A percentile compares a stretch with the other conserved stretches of the same genome.
Conservation (phyloP, 2,797 vertebrate genomes). For the Pseudotriccus pelzelni region DNA sequence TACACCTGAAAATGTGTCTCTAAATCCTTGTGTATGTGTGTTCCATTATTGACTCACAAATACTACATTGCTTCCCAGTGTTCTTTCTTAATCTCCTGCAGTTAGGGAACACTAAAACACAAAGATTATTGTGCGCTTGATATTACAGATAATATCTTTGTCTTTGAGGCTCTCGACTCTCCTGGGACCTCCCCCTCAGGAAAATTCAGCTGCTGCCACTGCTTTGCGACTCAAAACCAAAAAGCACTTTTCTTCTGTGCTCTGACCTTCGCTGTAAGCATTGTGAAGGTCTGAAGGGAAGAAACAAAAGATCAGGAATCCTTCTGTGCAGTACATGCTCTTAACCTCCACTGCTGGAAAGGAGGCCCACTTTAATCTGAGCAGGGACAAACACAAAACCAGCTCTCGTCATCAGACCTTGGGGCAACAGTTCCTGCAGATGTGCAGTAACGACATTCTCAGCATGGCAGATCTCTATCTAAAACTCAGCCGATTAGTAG, state of each 20-base stretch:
- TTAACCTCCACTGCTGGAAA: constrained; percentile 37
- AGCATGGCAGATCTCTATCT: background rate
- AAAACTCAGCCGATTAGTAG: background rate
- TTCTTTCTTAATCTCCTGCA: constrained; percentile 2
- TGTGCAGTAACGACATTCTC: constrained; percentile 3
- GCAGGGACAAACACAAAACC: constrained; percentile 33
- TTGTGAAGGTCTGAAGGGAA: background rate
- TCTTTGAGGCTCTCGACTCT: background rate
- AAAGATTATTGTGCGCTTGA: background rate
- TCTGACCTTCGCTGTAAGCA: background rate
- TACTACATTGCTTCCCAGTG: background rate
- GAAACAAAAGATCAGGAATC: constrained; percentile 21
- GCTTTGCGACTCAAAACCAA: background rate
- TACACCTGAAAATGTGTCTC: background rate
- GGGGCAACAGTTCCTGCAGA: constrained; percentile 44
- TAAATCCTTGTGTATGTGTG: background rate
- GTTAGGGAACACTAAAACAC: constrained; percentile 7
- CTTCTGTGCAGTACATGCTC: background rate
- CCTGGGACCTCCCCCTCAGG: background rate
- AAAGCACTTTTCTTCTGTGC: constrained; percentile 7
- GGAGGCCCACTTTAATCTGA: background rate
- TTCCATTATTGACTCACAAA: background rate
- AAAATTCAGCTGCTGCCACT: constrained; percentile 1
- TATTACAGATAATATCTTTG: background rate
- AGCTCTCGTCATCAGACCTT: constrained; percentile 37